A percentile compares a stretch with the other conserved stretches of the same genome.
Conservation (phyloP, 2,113 vertebrate genomes). For the Piaya cayana region DNA sequence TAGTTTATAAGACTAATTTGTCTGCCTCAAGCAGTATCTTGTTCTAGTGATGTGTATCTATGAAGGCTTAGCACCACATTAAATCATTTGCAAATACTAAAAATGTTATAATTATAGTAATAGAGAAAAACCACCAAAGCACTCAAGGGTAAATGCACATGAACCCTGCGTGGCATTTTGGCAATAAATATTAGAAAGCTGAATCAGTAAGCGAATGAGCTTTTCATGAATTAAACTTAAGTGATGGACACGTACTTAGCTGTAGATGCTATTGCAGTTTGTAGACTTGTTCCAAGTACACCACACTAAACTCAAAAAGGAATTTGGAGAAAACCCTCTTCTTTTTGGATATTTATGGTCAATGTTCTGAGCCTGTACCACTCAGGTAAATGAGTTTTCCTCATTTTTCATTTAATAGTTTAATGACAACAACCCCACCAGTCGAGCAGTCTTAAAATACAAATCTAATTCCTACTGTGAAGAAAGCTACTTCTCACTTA, state of each 20-base stretch:
- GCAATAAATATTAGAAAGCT: neutral
- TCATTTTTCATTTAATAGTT: neutral
- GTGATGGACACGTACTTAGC: neutral
- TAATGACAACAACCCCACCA: neutral
- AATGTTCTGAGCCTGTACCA: neutral
- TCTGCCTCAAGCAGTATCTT: neutral
- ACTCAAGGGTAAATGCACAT: neutral
- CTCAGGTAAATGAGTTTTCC: neutral
- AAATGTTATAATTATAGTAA: neutral
- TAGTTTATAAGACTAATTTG: neutral
- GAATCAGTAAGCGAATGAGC: neutral
- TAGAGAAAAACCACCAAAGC: neutral
- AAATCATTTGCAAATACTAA: slow-evolving; percentile 21
- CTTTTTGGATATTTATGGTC: neutral
- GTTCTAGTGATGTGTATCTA: neutral
- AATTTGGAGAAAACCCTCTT: neutral
- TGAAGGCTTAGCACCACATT: slow-evolving; percentile 11
- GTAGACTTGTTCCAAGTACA: neutral
- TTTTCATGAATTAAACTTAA: neutral
- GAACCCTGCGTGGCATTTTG: neutral
- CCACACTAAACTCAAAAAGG: neutral
- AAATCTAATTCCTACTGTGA: neutral
- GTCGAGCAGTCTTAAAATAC: neutral
- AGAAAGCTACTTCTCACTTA: neutral
- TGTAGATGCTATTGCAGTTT: neutral